Conservation (phyloP, 2,113 vertebrate species). For the Anolis carolinensis region DNA sequence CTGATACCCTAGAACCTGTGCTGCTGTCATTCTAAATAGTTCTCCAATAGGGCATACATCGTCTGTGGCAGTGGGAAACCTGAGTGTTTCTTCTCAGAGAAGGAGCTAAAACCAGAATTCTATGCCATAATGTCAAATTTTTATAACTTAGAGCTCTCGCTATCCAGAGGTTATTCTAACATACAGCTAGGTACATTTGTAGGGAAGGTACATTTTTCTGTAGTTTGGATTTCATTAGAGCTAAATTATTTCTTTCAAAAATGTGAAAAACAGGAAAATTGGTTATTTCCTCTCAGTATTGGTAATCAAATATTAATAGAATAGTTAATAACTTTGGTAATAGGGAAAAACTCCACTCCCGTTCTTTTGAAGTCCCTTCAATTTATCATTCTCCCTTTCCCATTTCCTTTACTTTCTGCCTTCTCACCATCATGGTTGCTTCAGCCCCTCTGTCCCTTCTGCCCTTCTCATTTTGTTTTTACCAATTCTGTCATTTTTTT, state of each 20-base stretch:
- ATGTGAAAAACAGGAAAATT: background rate
- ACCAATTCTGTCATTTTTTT: background rate
- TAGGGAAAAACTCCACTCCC: background rate
- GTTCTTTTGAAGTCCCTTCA: background rate
- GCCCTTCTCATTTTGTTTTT: background rate
- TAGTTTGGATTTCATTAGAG: background rate
- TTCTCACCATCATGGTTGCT: background rate
- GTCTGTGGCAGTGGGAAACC: background rate
- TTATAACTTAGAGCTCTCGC: background rate
- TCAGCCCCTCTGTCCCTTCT: background rate
- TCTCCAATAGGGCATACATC: background rate
- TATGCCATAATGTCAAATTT: no score
- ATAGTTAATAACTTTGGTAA: background rate
- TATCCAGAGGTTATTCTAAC: background rate
- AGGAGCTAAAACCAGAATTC: background rate
- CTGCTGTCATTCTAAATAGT: constrained; percentile 13
- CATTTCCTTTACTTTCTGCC: background rate
- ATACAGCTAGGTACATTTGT: background rate
- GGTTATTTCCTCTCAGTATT: background rate
- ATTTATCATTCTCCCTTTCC: background rate
- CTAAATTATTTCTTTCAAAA: background rate
- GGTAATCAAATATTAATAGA: background rate
- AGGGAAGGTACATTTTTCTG: background rate
- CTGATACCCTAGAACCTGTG: background rate
- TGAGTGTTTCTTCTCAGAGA: background rate